Evolutionary conservation across 1,140 invertebrate species (phyloP), one percentile per base, ranked within the genome.

Genomic region (Mesaphorura yosii): DNA sequence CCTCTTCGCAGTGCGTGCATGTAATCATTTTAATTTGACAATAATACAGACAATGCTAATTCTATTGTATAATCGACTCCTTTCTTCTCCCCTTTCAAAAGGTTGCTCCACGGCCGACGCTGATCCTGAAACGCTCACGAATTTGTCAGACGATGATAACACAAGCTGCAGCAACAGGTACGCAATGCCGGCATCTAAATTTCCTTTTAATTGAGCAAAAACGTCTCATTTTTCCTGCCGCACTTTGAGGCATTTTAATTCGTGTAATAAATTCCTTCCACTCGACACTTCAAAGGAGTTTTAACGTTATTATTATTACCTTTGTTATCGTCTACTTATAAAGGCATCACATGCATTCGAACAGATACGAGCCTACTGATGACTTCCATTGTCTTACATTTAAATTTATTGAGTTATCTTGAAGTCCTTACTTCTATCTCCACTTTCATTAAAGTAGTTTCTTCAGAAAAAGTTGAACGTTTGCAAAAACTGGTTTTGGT

Each of bases 151-250:
- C 26, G 60, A 62, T 54, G 60, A 62, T 28, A 62, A 62, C 37
- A 62, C 60, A n/a, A 62, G 60, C 34, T 59, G 60, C 44, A 59
- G 60, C 46, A 51, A 51, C 38, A 62, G 60, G 60, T 62, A 28
- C 49, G 53, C n/a, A n/a, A n/a, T n/a, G n/a, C n/a, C n/a, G n/a
- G n/a, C n/a, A n/a, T n/a, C 26, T 41, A 26, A 14, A 51, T 51
- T 2, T 12, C n/a, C 2, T 38, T 49, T n/a, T 49, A 14, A 51
- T 22, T 4, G 10, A 40, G 12, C 15, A 17, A 17, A 31, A 10
- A 40, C 22, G 17, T 40, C 31, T 19, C n/a, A 26, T 46, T 22
- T 3, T 31, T 14, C 10, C 10, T 7, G 3, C 31, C n/a, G 20
- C 25, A n/a, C 15, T 49, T 12, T 17, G 22, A 6, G 31, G 6